phyloP scores from a whole-genome alignment of 2,113 vertebrate genomes.

The Pogonocichla stellata region DNA sequence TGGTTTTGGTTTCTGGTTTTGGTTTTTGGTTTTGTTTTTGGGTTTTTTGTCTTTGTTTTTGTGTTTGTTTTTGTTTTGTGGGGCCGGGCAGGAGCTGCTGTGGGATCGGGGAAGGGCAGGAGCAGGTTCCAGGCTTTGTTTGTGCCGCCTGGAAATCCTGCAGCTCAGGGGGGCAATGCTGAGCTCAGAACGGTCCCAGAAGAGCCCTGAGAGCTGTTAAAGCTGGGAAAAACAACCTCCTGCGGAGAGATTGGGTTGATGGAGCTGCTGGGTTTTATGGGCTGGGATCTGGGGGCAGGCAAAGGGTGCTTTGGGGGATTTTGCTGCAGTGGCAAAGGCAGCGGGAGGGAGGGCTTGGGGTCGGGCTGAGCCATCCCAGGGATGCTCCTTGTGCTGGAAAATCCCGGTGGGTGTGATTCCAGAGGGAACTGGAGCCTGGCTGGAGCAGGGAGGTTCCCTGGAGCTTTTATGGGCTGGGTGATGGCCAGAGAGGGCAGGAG shows the following conservation, averaged over 20 bases:
- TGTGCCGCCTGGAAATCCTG: neutral
- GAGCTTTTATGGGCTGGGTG: neutral
- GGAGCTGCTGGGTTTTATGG: neutral
- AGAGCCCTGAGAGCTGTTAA: neutral
- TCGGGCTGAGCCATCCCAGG: neutral
- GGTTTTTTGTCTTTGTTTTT: too few species aligned
- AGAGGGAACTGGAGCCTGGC: neutral
- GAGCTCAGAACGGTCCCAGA: neutral
- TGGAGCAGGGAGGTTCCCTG: neutral
- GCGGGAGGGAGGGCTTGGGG: neutral
- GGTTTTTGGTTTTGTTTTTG: too few species aligned
- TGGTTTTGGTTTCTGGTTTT: too few species aligned
- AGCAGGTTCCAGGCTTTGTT: neutral
- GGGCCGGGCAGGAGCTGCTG: too few species aligned
- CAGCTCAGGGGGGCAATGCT: neutral
- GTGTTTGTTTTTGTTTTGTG: too few species aligned
- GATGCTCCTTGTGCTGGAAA: neutral
- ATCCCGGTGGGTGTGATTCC: fast-evolving
- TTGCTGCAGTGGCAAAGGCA: neutral
- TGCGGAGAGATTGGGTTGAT: neutral
- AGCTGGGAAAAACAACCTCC: neutral
- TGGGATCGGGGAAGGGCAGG: too few species aligned
- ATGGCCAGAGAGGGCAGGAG: too few species aligned
- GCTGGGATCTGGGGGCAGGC: neutral
- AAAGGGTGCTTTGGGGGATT: neutral